Evolutionary conservation across 2,888 invertebrate genomes (phyloP).

Genomic region (Monopis laevigella): DNA sequence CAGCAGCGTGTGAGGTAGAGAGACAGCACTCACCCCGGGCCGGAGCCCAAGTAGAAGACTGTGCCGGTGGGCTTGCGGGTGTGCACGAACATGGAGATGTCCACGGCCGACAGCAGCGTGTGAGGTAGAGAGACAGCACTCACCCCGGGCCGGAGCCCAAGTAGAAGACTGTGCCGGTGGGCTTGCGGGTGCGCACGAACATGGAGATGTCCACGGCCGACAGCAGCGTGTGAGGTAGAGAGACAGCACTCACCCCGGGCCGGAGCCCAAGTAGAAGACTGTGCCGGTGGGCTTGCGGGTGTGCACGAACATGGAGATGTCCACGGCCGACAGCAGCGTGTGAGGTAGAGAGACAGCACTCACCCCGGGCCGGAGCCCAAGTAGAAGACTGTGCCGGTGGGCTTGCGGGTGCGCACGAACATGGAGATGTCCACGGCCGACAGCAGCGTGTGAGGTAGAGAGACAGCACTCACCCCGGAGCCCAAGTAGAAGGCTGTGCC

Average conservation of each 20-base stretch:
- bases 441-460: constrained; percentile 78
- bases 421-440: constrained; percentile 90
- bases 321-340: constrained; percentile 81
- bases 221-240: constrained; percentile 78
- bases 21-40: constrained; percentile 52
- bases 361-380: constrained; percentile 76
- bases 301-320: constrained; percentile 92
- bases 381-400: constrained; percentile 88
- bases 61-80: constrained; percentile 86
- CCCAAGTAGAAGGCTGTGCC: constrained; percentile 93
- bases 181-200: constrained; percentile 89
- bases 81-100: constrained; percentile 92
- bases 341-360: too few relatives aligned
- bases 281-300: constrained; percentile 86
- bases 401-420: constrained; percentile 89
- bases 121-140: too few relatives aligned
- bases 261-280: constrained; percentile 88
- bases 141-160: constrained; percentile 76
- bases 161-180: constrained; percentile 88
- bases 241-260: constrained; percentile 52
- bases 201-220: constrained; percentile 90
- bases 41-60: constrained; percentile 88
- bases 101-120: constrained; percentile 81
- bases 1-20: constrained; percentile 78
- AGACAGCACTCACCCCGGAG: constrained; percentile 58